A percentile compares a stretch with the other conserved stretches of the same genome.
Conservation (phyloP, 2,113 vertebrate genomes). For the Chaetops frenatus region DNA sequence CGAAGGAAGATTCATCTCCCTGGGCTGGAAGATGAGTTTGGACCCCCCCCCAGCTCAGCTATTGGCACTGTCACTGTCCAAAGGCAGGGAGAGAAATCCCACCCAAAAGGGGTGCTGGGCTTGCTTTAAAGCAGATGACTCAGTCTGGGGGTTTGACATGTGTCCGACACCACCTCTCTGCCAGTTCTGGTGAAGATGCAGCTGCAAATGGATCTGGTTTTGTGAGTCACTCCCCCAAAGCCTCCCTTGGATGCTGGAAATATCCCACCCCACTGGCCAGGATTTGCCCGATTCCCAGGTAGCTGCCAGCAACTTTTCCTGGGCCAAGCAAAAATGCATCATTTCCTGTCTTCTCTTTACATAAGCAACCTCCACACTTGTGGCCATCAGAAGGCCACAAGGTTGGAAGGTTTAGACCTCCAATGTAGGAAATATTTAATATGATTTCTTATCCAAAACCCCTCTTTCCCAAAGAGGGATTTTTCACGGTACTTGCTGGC, state of each 20-base stretch:
- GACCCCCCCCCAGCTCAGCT: rapidly evolving
- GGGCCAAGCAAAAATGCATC: background rate
- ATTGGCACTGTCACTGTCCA: background rate
- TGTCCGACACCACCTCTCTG: background rate
- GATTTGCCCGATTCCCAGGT: background rate
- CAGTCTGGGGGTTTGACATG: rapidly evolving
- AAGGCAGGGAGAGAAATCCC: background rate
- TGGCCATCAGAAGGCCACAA: background rate
- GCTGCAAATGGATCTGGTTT: background rate
- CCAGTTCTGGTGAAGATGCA: background rate
- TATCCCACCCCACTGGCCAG: background rate
- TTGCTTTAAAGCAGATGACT: background rate
- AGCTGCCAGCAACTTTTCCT: background rate
- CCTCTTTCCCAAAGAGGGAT: background rate
- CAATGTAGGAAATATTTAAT: background rate
- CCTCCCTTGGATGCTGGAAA: background rate
- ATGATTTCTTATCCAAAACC: background rate
- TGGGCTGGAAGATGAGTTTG: background rate
- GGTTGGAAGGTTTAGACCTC: background rate
- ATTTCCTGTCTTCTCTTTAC: background rate
- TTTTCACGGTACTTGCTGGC: background rate
- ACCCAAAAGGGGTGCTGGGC: background rate
- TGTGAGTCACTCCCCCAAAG: background rate
- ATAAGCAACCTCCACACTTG: background rate
- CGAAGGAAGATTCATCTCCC: background rate